Evolutionary conservation across 2,888 invertebrate species (phyloP), one percentile per base, ranked within the genome.

Genomic region (Agrochola lychnidis): DNA sequence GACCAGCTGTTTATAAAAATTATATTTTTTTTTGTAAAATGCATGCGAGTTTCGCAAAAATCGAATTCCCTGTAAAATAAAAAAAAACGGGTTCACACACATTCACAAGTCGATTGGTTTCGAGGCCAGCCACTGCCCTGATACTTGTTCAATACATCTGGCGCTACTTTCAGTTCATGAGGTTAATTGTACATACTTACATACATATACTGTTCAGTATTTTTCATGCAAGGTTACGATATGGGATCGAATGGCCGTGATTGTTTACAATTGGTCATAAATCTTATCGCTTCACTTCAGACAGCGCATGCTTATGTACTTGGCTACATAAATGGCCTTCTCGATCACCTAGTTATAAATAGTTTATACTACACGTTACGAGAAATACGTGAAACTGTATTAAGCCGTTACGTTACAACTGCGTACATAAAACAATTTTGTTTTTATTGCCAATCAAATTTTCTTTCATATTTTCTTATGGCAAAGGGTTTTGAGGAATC

Each of bases 251-350:
- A 83, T 85, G 91, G 79, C 91, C 90, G 83, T 90, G 90, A 91
- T 91, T 89, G 89, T 90, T 91, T 89, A 90, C 89, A 88, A 89
- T 89, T 89, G 86, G 86, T 87, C 88, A 90, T 92, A 92, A 92
- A 91, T 91, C 90, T 93, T 92, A 92, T 91, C 91, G 89, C 82
- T 85, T 86, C 87, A 87, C 87, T 87, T 83, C 70, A 79, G 85
- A 82, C 84, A 76, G 82, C 81, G 76, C 87, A 78, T 79, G 77
- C 78, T 76, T 70, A 79, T 74, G 79, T 88, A 83, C 87, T 76
- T 75, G 48, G 25, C 81, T 81, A 86, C 81, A 88, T 89, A 82
- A 81, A 81, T 84, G 91, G 87, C 93, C 93, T 93, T 93, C 90
- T 89, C 78, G 83, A 89, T 90, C 89, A 88, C 81, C 85, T 77